Base-by-base conservation (phyloP, 2,888 invertebrate species). In the Drepana falcataria region DNA sequence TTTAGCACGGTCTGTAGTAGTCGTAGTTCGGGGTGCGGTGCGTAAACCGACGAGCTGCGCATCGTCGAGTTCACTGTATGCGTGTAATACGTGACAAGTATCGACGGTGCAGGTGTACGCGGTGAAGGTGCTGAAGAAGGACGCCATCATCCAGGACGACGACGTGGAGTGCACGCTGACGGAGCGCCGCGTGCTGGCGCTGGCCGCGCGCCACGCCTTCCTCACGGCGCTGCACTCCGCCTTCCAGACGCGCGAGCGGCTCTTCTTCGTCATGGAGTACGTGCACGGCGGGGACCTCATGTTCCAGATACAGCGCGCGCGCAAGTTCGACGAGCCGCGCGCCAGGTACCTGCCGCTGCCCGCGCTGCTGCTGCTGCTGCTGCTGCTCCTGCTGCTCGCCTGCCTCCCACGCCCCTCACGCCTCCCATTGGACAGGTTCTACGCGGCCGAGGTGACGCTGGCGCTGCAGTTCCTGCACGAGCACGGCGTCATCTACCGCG, bases 201-300 rank as follows among this genome's bases (percentile, higher is more conserved):
- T 99, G 77, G 98, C 99, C n/a, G 99, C 99, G 60, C 96, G 96
- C 64, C 99, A 99, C 92, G 99, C 99, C 55, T 99, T 99, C 92
- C 94, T 99, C 63, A 99, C 99, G 63, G 98, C 98, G 72, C 93
- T 99, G 74, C 97, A 98, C 93, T 98, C 96, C 79, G 98, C 97
- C 92, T 99, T 98, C 93, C 99, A 99, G 91, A 99, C 99, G 55
- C 94, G 95, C 88, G 98, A 98, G 84, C 95, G 98, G 7, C 93
- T 99, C 65, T 99, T 99, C 93, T 99, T 99, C 91, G 98, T 99
- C 65, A 99, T 99, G 99, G 99, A 99, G 91, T 99, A 99, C 88
- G 99, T 99, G 54, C 82, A 99, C 88, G 99, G 99, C 68, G 99
- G 99, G 69, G 99, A 97, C 91, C 93, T 99, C 73, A 99, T 99